These are phyloP conservation scores for Cettia cetti DNA, from an alignment of 2,113 vertebrate genomes.

Conservation along the genomic window DNA sequence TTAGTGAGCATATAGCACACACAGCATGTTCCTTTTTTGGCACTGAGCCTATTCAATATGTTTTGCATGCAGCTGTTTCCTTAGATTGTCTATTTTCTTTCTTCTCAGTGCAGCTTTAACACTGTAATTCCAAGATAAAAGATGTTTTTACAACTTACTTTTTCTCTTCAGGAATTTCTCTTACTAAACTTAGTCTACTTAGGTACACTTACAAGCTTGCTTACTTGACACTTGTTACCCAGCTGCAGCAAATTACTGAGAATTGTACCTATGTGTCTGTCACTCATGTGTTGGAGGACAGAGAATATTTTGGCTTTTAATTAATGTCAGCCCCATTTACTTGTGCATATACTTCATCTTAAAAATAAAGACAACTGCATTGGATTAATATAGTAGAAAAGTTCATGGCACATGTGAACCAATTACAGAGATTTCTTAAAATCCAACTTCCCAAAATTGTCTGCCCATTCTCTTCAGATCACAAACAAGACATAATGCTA, in stretches of 20 bases:
- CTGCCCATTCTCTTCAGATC: background rate
- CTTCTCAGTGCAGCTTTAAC: background rate
- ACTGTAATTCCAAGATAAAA: background rate
- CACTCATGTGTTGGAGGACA: background rate
- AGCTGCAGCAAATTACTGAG: background rate
- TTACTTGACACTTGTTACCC: background rate
- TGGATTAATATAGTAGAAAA: background rate
- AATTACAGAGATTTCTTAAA: background rate
- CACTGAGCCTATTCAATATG: background rate
- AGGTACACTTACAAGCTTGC: background rate
- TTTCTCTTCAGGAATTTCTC: background rate
- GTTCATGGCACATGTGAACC: background rate
- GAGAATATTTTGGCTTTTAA: background rate
- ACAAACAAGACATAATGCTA: background rate
- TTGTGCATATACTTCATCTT: background rate
- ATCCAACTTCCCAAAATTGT: background rate
- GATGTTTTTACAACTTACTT: background rate
- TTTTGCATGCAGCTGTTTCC: slow-evolving; percentile 48
- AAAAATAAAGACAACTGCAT: background rate
- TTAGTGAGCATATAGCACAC: background rate
- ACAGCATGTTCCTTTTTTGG: background rate
- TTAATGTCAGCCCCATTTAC: background rate
- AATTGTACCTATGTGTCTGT: background rate
- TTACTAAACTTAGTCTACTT: background rate
- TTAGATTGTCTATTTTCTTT: slow-evolving; percentile 41